These are phyloP conservation scores for Chaetoderma sp. DNA, from an alignment of 2,888 invertebrate genomes.

Conservation along the genomic window DNA sequence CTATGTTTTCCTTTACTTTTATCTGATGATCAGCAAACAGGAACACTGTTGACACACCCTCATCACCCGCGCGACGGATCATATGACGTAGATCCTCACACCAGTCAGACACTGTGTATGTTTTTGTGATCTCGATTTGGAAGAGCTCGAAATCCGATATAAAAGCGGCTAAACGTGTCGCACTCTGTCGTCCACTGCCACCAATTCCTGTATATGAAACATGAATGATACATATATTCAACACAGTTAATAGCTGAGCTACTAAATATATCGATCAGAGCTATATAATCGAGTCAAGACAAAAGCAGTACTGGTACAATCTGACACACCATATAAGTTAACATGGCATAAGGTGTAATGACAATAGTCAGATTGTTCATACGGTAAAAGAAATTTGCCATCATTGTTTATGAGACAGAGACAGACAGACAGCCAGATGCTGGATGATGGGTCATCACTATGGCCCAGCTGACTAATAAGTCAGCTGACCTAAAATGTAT, in stretches of 20 bases:
- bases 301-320: neutral
- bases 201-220: slow-evolving; percentile 58
- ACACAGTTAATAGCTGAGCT: neutral
- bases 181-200: slow-evolving; percentile 68
- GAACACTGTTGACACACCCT: slow-evolving; percentile 64
- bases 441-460: too few relatives aligned
- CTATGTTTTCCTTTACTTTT: too few relatives aligned
- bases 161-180: slow-evolving; percentile 64
- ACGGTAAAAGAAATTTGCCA: too few relatives aligned
- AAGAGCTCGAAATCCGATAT: slow-evolving; percentile 68
- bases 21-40: slow-evolving; percentile 68
- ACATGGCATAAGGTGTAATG: too few relatives aligned
- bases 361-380: too few relatives aligned
- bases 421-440: too few relatives aligned
- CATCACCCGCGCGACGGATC: slow-evolving; percentile 63
- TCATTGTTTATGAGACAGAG: too few relatives aligned
- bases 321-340: too few relatives aligned
- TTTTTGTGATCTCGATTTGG: slow-evolving; percentile 68
- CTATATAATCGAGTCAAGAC: neutral
- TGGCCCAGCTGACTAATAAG: too few relatives aligned
- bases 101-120: slow-evolving; percentile 65
- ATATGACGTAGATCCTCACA: slow-evolving; percentile 64
- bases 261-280: too few relatives aligned
- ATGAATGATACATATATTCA: neutral
- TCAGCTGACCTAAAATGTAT: too few relatives aligned